Base-by-base conservation (phyloP, 2,113 vertebrate species). In the Megaceryle torquata region DNA sequence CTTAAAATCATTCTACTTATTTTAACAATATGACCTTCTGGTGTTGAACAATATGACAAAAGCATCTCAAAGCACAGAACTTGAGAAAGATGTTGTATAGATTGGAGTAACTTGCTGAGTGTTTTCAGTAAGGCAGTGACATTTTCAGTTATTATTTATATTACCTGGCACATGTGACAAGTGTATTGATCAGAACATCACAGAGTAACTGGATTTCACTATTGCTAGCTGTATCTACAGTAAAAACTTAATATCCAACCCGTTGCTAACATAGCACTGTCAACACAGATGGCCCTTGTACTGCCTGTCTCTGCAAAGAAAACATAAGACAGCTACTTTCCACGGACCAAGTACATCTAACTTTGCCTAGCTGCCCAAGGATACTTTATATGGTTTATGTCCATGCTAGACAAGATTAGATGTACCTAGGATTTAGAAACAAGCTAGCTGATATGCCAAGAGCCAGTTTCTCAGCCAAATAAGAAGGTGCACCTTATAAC, bases 401-500 rank as follows among this genome's bases (percentile, higher is more conserved):
- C 59, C 10, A 7, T 64, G 50, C 31, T 50, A 43, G 92, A 64
- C 53, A 89, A 57, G 68, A 77, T 50, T 20, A 46, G 33, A 64
- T 50, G 43, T 81, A 83, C 95, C 71, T 48, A 41, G 43, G 77
- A 82, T 94, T 91, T 61, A 48, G 21, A 79, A 88, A 64, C 4
- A 22, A 89, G 63, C 88, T 82, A 37, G n/a, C 94, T 94, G 93
- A 91, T 96, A 68, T 1, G 35, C 91, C 61, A 82, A 77, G 71
- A 91, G 75, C 92, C 63, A 91, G 24, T 57, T 95, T 93, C 71
- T 76, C 86, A 93, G 78, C 57, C 35, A 63, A 29, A 19, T 72
- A 17, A 84, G 26, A 69, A 70, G 44, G 24, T 83, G 44, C 7
- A 54, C 50, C 68, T 94, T 50, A 4, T 65, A 76, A 82, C 0